Conservation (phyloP, 2,113 vertebrate genomes). For the Tympanuchus pallidicinctus region DNA sequence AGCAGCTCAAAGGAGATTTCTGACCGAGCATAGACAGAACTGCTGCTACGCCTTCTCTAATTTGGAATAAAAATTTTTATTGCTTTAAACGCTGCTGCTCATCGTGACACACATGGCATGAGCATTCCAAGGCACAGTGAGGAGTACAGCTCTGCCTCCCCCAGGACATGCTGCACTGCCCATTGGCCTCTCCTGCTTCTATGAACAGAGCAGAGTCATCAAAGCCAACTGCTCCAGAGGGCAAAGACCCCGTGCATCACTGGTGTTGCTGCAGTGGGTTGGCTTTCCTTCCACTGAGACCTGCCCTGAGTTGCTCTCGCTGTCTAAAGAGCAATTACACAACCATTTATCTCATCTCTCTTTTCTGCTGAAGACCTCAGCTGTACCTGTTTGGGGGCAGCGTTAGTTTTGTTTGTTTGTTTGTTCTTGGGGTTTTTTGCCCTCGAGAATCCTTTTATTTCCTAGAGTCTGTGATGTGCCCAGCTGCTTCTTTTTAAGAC, state of each 20-base stretch:
- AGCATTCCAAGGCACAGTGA: background rate
- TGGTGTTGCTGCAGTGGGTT: background rate
- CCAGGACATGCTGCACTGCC: background rate
- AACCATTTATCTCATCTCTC: background rate
- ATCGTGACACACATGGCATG: background rate
- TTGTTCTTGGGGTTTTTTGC: background rate
- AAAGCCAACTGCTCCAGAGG: background rate
- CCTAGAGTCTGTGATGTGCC: background rate
- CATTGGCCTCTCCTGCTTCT: background rate
- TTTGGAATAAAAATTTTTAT: fast-evolving
- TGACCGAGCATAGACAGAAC: background rate
- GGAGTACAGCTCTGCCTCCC: background rate
- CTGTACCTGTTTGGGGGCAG: background rate
- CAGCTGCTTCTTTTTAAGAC: background rate
- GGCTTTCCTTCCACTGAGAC: background rate
- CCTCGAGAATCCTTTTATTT: background rate
- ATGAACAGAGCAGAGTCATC: background rate
- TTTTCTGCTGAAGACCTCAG: background rate
- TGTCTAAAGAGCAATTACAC: background rate
- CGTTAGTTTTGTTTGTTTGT: background rate
- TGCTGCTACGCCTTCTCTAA: background rate
- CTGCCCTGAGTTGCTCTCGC: background rate
- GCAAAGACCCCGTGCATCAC: fast-evolving
- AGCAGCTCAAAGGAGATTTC: background rate
- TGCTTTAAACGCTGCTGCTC: background rate